A percentile compares a stretch with the other conserved stretches of the same genome.
These are phyloP conservation scores for Prenolepis imparis DNA, from an alignment of 2,888 invertebrate genomes.

Conservation along the genomic window DNA sequence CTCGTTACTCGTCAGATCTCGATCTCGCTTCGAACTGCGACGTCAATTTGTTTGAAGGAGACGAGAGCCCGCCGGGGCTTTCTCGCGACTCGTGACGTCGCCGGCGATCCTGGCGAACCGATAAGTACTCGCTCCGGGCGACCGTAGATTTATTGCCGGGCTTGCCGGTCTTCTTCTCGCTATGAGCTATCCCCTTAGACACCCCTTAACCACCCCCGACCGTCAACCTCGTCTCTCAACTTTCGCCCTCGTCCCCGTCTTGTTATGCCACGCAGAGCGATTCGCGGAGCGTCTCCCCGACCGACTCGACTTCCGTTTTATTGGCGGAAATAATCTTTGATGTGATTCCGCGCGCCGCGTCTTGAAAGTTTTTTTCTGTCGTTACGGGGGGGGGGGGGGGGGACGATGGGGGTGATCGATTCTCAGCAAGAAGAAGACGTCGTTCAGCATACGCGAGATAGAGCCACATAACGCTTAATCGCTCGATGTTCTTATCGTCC, in stretches of 20 bases:
- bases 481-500: conserved; percentile 39
- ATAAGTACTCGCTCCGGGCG: conserved; percentile 84
- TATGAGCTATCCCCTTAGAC: conserved; percentile 45
- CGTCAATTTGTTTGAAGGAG: conserved; percentile 75
- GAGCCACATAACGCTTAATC: conserved; percentile 24
- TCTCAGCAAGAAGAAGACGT: conserved; percentile 53
- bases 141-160: conserved; percentile 83
- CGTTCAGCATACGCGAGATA: conserved; percentile 5
- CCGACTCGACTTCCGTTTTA: conserved; percentile 82
- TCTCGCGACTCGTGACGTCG: conserved; percentile 72
- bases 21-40: conserved; percentile 54
- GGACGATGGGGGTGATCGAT: conserved; percentile 69
- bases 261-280: conserved; percentile 71
- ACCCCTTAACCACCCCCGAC: conserved; percentile 72
- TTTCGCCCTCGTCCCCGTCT: conserved; percentile 63
- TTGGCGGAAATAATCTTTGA: conserved; percentile 85
- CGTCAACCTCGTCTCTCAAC: conserved; percentile 68
- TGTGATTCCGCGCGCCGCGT: conserved; percentile 80
- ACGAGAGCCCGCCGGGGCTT: conserved; percentile 77
- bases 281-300: conserved; percentile 59
- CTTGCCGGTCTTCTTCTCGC: conserved; percentile 70
- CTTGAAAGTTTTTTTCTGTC: conserved; percentile 72
- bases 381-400: conserved; percentile 35
- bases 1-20: conserved; percentile 48
- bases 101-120: conserved; percentile 77